A percentile compares a stretch with the other conserved stretches of the same genome.
Evolutionary conservation across 2,113 vertebrate species (phyloP).

Genomic region (Gorsachius goisagi): DNA sequence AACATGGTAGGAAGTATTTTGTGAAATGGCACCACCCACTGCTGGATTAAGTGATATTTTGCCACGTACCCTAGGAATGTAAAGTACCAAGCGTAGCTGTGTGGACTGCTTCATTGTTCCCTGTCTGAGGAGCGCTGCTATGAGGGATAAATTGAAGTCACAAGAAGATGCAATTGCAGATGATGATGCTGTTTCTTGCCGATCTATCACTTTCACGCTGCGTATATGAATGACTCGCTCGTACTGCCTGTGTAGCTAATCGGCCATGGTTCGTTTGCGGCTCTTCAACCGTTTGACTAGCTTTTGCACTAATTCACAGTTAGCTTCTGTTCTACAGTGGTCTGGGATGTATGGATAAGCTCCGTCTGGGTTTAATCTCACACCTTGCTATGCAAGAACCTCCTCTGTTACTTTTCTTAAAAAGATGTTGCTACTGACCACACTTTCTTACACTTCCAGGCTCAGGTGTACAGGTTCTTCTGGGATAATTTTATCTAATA

Average conservation of each 20-base stretch:
- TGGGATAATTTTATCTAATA: conserved; percentile 63
- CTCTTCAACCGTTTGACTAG: conserved; percentile 23
- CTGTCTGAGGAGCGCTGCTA: not conserved
- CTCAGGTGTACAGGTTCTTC: conserved; percentile 77
- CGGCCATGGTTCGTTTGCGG: conserved; percentile 1
- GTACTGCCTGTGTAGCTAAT: not conserved
- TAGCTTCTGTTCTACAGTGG: conserved; percentile 35
- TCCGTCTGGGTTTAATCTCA: conserved; percentile 65
- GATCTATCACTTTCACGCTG: not conserved
- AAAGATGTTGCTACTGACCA: conserved; percentile 61
- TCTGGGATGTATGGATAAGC: conserved; percentile 53
- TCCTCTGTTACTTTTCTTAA: conserved; percentile 67
- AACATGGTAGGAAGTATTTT: not conserved
- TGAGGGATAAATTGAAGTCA: not conserved
- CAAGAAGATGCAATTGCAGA: not conserved
- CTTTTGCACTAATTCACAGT: conserved; percentile 71
- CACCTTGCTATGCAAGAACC: conserved; percentile 80
- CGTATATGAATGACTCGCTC: not conserved
- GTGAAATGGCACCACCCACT: not conserved
- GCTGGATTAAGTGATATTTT: not conserved
- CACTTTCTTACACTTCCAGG: conserved; percentile 67
- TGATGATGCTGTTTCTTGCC: not conserved
- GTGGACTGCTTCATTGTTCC: not conserved
- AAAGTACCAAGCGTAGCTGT: accelerated
- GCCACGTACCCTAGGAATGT: not conserved